These are phyloP conservation scores for Pampus argenteus DNA, from an alignment of 2,797 vertebrate species.

Conservation along the genomic window DNA sequence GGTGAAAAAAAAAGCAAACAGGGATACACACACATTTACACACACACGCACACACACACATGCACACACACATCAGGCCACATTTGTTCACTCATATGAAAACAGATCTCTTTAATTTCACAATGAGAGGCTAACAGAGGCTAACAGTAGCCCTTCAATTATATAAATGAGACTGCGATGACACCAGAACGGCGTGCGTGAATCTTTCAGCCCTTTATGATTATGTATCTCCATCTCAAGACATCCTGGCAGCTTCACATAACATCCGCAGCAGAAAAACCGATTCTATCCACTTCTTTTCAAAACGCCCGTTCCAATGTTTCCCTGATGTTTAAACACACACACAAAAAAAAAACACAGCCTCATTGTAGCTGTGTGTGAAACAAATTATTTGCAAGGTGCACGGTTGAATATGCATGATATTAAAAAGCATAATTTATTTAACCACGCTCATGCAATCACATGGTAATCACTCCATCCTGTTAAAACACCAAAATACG, in stretches of 20 bases:
- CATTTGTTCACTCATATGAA: background rate
- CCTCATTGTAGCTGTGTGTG: constrained; percentile 10
- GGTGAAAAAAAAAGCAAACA: background rate
- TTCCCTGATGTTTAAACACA: constrained; percentile 10
- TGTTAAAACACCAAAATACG: constrained; percentile 40
- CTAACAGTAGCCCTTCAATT: constrained; percentile 38
- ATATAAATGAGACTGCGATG: constrained; percentile 45
- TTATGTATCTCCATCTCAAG: constrained; percentile 28
- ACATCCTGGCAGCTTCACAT: constrained; percentile 22
- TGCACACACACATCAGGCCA: too few relatives aligned
- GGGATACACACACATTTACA: background rate
- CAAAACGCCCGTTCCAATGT: constrained; percentile 4
- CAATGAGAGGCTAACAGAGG: constrained; percentile 35
- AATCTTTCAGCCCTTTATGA: constrained; percentile 37
- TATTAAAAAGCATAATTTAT: constrained; percentile 38
- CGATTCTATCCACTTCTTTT: constrained; percentile 34
- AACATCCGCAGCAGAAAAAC: constrained; percentile 40
- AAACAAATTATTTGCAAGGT: constrained; percentile 33
- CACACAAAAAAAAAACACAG: background rate
- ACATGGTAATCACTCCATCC: constrained; percentile 35
- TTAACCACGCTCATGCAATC: constrained; percentile 39
- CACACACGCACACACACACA: background rate
- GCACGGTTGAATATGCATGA: constrained; percentile 27
- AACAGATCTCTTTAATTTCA: constrained; percentile 40
- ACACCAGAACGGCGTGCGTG: constrained; percentile 14